Base-by-base conservation (phyloP, 2,888 invertebrate species). In the Conchocele bisecta region DNA sequence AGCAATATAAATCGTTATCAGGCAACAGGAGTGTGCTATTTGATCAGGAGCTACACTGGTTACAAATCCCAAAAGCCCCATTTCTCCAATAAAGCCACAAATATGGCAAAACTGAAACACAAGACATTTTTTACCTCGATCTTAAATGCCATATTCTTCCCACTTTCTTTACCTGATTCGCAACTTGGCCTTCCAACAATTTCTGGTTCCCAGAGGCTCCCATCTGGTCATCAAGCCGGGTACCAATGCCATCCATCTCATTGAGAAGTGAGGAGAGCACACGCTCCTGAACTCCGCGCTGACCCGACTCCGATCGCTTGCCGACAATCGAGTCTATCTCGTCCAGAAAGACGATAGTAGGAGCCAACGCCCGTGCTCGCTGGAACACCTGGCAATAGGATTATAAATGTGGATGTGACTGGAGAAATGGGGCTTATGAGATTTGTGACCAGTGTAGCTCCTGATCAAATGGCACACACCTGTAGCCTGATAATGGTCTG, bases 211-310 rank as follows among this genome's bases (percentile, higher is more conserved):
- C 64, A 9, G 58, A n/a, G 5, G 75, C 51, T 54, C 79, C 70
- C 29, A 76, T 64, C 31, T 83, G 82, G 41, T 85, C 81, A 59
- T 86, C 86, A 15, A 87, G 56, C 35, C 79, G 61, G 5, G 85
- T 78, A 31, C 93, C 93, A 68, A 94, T 92, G 13, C 94, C 94
- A 89, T 94, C 94, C 93, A 94, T 94, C 91, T 94, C 94, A 46
- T 93, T 94, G 7, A 94, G 91, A 31, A 94, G 91, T 0, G 94
- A 92, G 3, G 94, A 93, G 24, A 94, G 88, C 41, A 94, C 93
- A 56, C 93, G 92, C 61, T 93, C 92, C 81, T 93, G 93, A 0
- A 93, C 92, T 54, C 93, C 93, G 9, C 81, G 73, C 6, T 76
- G 66, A 6, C 73, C 63, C 4, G 84, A 81, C 22, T 88, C 85